phyloP scores from a whole-genome alignment of 2,888 invertebrate species.

The Tholera decimalis region DNA sequence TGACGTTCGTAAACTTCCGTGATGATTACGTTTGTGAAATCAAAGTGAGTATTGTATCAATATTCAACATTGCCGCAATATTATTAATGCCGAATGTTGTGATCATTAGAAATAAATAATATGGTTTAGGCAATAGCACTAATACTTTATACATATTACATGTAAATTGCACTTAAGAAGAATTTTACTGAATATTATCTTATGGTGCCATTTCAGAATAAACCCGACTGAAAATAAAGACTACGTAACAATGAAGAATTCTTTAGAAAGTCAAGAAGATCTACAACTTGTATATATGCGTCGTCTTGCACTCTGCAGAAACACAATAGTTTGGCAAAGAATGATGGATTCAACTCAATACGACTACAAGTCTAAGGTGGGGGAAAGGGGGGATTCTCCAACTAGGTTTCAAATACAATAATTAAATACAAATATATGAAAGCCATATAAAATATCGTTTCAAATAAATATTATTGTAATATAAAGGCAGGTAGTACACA shows the following conservation, averaged over 20 bases:
- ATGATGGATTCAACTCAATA: background rate
- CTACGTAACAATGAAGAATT: too few species aligned
- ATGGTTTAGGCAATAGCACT: background rate
- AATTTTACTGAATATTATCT: too few species aligned
- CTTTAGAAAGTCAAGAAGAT: too few species aligned
- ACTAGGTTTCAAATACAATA: background rate
- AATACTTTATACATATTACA: background rate
- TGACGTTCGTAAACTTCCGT: conserved; percentile 36
- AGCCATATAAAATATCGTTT: background rate
- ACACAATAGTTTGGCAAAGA: background rate
- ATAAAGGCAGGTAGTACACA: background rate
- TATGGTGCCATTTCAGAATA: too few species aligned
- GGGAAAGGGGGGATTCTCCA: background rate
- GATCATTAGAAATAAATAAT: conserved; percentile 30
- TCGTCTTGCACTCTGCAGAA: too few species aligned
- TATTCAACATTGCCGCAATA: conserved; percentile 51
- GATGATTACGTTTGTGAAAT: conserved; percentile 51
- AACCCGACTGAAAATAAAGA: too few species aligned
- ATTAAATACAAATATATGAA: conserved; percentile 2
- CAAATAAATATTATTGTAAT: background rate
- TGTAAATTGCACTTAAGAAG: too few species aligned
- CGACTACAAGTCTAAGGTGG: background rate
- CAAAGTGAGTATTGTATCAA: conserved; percentile 37
- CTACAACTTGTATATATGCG: too few species aligned
- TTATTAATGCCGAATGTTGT: conserved; percentile 51